Evolutionary conservation across 2,797 vertebrate species (phyloP), one percentile per base, ranked within the genome.

Genomic region (Tragopan temminckii): DNA sequence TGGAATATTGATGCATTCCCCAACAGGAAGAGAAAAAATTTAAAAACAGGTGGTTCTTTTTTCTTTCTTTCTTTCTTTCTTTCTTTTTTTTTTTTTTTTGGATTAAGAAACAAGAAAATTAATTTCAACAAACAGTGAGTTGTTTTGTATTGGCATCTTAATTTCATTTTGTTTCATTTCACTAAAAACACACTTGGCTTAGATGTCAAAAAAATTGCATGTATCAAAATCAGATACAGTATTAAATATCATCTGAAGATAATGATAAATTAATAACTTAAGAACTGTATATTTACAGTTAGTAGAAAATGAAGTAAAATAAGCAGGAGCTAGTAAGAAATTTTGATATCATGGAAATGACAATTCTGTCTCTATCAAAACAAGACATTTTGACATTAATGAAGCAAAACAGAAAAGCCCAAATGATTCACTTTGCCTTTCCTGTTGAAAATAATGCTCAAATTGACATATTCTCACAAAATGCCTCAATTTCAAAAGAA

Each of bases 401-500:
- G 90, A 96, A 94, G 92, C 62, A 85, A 77, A 94, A 40, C 46
- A 83, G n/a, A 85, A 76, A 80, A 91, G 38, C 29, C 50, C 48
- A 85, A 81, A 91, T 55, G 38, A 85, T 80, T 89, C 64, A 71
- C 40, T 92, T 80, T 66, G 58, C 78, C 62, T 91, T 93, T 76
- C 50, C 45, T 77, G 20, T 55, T 81, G 69, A 91, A 89, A 96
- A 78, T 33, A 31, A 52, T n/a, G 33, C 82, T 62, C 89, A 88
- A 70, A 83, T 23, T 80, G 81, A 59, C 36, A 82, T 29, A 70
- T 42, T 69, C 43, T 40, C 25, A 82, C 24, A 61, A 50, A 70
- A 52, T 29, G 50, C 50, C 50, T 52, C 50, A 52, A 52, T 27
- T 48, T 48, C 7, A 69, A 53, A 53, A 31, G 68, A 45, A 67